Conservation (phyloP, 2,888 invertebrate species). For the Formica aserva region DNA sequence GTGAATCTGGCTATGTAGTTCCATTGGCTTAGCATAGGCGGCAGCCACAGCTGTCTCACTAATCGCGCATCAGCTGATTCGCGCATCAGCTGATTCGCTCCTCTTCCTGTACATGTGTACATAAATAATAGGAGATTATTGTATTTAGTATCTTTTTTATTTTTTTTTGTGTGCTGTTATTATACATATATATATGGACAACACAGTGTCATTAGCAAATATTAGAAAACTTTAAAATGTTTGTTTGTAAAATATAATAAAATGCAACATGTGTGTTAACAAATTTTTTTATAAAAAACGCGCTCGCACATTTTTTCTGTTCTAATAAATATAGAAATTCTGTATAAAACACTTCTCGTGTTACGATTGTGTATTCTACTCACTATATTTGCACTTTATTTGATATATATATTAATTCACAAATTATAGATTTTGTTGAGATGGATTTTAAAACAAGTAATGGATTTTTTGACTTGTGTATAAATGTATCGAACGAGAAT, state of each 20-base stretch:
- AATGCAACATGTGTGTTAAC: background rate
- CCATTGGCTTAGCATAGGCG: background rate
- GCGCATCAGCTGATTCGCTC: background rate
- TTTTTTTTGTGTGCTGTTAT: background rate
- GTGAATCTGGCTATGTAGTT: too few species aligned
- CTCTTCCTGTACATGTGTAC: background rate
- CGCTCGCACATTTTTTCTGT: background rate
- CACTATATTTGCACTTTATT: background rate
- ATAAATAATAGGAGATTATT: background rate
- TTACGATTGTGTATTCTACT: background rate
- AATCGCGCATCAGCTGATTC: background rate
- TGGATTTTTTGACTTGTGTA: constrained; percentile 83
- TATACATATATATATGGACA: background rate
- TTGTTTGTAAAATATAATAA: background rate
- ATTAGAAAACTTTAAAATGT: too few species aligned
- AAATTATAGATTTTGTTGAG: background rate
- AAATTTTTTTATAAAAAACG: background rate
- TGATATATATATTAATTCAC: background rate
- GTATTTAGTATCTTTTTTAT: background rate
- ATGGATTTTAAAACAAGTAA: constrained; percentile 64
- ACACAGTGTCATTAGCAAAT: background rate
- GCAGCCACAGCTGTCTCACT: too few species aligned
- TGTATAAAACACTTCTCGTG: background rate
- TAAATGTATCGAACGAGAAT: constrained; percentile 72
- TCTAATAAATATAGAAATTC: background rate